Evolutionary conservation across 2,888 invertebrate species (phyloP).

Genomic region (Mantis religiosa): DNA sequence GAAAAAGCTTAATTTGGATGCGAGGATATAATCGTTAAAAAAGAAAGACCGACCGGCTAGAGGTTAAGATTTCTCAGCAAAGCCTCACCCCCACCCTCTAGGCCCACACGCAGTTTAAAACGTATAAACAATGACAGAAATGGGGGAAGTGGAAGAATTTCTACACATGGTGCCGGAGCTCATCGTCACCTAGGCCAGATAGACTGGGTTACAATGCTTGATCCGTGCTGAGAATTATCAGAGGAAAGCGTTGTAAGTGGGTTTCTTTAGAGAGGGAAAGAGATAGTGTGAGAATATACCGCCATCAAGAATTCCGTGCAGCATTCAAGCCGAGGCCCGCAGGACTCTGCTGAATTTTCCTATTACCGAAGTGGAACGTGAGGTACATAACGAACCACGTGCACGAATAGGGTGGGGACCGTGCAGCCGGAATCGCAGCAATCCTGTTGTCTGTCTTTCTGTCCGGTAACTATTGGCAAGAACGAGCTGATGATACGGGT

Average conservation of each 20-base stretch:
- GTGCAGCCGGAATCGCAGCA: not conserved
- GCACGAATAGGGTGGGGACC: not conserved
- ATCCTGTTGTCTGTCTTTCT: not conserved
- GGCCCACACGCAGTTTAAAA: not conserved
- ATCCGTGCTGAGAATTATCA: not conserved
- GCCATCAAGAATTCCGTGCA: conserved; percentile 10
- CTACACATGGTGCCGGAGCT: not conserved
- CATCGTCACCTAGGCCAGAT: not conserved
- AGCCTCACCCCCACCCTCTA: no score
- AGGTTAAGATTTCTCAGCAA: no score
- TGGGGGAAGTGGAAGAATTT: not conserved
- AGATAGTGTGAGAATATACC: not conserved
- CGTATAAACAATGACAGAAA: not conserved
- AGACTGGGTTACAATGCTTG: not conserved
- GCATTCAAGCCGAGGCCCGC: not conserved
- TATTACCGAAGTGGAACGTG: conserved; percentile 14
- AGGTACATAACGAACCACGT: not conserved
- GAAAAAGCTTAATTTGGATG: no score
- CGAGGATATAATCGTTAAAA: no score
- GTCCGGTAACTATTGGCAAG: not conserved
- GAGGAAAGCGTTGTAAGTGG: not conserved
- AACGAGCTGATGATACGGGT: not conserved
- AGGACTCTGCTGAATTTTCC: conserved; percentile 7
- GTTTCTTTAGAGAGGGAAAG: not conserved
- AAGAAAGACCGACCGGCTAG: no score